phyloP scores from a whole-genome alignment of 2,797 vertebrate species.

The Enoplosus armatus region DNA sequence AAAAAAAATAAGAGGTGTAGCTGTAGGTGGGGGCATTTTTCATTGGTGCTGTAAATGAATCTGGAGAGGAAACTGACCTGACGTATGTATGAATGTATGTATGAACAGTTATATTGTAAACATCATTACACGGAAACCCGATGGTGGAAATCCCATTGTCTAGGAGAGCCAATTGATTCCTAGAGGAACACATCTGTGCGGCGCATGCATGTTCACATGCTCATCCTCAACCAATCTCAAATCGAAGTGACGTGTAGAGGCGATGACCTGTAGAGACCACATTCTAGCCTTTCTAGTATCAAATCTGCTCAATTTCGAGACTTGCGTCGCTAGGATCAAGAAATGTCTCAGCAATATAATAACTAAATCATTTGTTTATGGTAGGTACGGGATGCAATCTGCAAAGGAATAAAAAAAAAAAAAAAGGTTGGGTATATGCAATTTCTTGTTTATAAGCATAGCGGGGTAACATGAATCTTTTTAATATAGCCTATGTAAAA shows the following conservation, averaged over 20 bases:
- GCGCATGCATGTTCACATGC: constrained; percentile 75
- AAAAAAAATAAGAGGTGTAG: constrained; percentile 83
- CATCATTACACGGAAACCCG: constrained; percentile 97
- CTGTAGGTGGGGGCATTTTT: constrained; percentile 91
- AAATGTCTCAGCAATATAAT: constrained; percentile 85
- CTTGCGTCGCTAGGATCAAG: constrained; percentile 77
- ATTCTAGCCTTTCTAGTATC: constrained; percentile 72
- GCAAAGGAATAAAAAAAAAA: constrained; percentile 74
- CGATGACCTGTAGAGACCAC: constrained; percentile 76
- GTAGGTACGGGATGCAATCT: constrained; percentile 85
- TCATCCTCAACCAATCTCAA: constrained; percentile 76
- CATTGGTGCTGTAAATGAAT: constrained; percentile 90
- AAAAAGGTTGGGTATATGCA: constrained; percentile 88
- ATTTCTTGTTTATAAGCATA: constrained; percentile 89
- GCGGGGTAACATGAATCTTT: constrained; percentile 86
- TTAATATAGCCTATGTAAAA: constrained; percentile 89
- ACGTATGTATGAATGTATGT: constrained; percentile 92
- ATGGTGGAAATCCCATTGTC: constrained; percentile 92
- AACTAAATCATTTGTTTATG: constrained; percentile 82
- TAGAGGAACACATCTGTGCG: constrained; percentile 66
- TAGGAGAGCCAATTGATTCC: constrained; percentile 76
- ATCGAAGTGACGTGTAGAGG: constrained; percentile 77
- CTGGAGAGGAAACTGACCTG: constrained; percentile 90
- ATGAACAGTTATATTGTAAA: constrained; percentile 90
- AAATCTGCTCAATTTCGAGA: constrained; percentile 80